Percentiles rank a stretch among this genome's conserved stretches.
Evolutionary conservation across 2,888 invertebrate genomes (phyloP).

Genomic region (Sinohyriopsis cumingii): DNA sequence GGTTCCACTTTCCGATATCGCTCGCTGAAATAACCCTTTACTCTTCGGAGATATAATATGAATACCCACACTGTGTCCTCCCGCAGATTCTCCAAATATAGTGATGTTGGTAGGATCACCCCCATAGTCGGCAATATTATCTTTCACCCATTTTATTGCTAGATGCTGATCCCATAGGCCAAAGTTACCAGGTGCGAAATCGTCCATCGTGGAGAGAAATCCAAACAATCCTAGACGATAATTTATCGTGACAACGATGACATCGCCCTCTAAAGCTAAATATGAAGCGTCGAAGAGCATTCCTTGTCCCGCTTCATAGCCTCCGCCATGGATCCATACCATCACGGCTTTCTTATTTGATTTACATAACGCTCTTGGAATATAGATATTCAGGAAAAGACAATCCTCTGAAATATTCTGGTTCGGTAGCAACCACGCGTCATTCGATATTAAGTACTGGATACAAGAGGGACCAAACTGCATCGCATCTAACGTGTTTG

Average conservation of each 20-base stretch:
- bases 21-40: conserved; percentile 40
- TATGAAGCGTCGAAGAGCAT: conserved; percentile 39
- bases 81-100: conserved; percentile 53
- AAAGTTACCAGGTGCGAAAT: conserved; percentile 36
- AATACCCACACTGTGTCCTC: conserved; percentile 41
- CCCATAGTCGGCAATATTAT: conserved; percentile 46
- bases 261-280: conserved; percentile 39
- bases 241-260: conserved; percentile 50
- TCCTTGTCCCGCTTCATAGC: conserved; percentile 40
- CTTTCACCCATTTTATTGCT: conserved; percentile 49
- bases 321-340: conserved; percentile 55
- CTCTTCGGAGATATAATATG: conserved; percentile 37
- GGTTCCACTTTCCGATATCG: conserved; percentile 48
- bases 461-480: conserved; percentile 39
- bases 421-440: conserved; percentile 33
- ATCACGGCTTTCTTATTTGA: conserved; percentile 37
- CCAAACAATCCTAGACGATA: conserved; percentile 53
- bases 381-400: conserved; percentile 43
- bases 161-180: conserved; percentile 50
- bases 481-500: conserved; percentile 21
- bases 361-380: conserved; percentile 27
- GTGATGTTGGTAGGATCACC: conserved; percentile 42
- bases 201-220: conserved; percentile 40
- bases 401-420: conserved; percentile 46
- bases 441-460: conserved; percentile 32